phyloP scores from a whole-genome alignment of 2,113 vertebrate genomes.

The Carollia perspicillata region DNA sequence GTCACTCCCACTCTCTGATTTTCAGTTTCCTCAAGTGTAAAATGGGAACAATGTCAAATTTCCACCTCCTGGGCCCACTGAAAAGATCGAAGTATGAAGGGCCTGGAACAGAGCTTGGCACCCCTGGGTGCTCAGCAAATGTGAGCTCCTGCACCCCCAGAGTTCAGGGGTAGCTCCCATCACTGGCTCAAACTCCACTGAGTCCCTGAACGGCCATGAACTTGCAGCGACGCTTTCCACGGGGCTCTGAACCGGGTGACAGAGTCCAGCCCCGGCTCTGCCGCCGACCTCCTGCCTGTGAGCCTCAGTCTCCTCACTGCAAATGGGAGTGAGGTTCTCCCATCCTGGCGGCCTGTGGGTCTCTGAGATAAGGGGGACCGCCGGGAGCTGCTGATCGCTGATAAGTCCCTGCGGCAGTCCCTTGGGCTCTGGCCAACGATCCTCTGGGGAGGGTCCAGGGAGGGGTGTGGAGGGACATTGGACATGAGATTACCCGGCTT shows the following conservation, averaged over 20 bases:
- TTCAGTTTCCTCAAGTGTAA: not conserved
- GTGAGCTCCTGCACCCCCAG: not conserved
- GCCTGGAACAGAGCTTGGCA: accelerated
- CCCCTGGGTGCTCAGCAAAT: not conserved
- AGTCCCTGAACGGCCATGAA: not conserved
- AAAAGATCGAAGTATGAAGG: not conserved
- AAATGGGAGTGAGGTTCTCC: not conserved
- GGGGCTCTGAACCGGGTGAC: not conserved
- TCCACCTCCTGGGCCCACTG: not conserved
- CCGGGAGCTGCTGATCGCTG: accelerated
- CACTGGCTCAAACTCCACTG: not conserved
- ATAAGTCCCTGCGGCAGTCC: not conserved
- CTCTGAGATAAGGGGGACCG: not conserved
- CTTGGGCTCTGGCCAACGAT: not conserved
- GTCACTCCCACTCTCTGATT: not conserved
- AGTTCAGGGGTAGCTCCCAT: accelerated
- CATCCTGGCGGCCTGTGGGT: not conserved
- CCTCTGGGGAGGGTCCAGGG: not conserved
- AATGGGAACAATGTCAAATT: not conserved
- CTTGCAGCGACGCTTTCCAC: accelerated
- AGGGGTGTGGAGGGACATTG: accelerated
- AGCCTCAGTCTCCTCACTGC: not conserved
- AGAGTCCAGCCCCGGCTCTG: not conserved
- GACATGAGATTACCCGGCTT: no score
- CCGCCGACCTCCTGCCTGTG: not conserved